Evolutionary conservation across 2,888 invertebrate species (phyloP), one percentile per base, ranked within the genome.

Genomic region (Leptura quadrifasciata): DNA sequence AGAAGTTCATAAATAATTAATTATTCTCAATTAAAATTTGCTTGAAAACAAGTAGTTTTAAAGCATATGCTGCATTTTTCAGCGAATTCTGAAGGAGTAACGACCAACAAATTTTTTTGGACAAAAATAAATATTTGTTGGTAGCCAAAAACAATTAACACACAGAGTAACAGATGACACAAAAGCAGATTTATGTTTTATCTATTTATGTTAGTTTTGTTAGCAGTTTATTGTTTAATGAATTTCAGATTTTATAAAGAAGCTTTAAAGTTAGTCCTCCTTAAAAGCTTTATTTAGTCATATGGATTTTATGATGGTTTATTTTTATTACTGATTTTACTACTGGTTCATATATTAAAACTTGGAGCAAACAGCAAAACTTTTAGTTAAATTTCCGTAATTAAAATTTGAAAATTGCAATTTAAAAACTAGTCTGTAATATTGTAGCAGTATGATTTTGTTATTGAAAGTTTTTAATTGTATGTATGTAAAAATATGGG

Each of bases 261-360:
- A 10, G 10, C 15, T 0, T 39, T 39, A 39, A 39, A 39, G 10
- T 39, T 39, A 15, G 12, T 39, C 1, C 0, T 31, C 8, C 8
- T 31, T 31, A 31, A 31, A 31, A 31, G 27, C 27, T 31, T 47
- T 47, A 24, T 65, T 65, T 52, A 52, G 65, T 65, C 65, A 65
- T 20, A 60, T 61, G 31, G 21, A 2, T n/a, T 70, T 71, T 71
- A 71, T 61, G 71, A 71, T 71, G 61, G 61, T 71, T 61, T 71
- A n/a, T 71, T 24, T 60, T 60, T 71, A 61, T 58, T 18, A 52
- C 27, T 52, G 17, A 61, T 47, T 69, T 69, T 52, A 71, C 52
- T 71, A 71, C 27, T 71, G 39, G 71, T 61, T 61, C 57, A n/a
- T 47, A 47, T 17, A 58, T 69, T 15, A 35, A 47, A 17, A 21